A percentile compares a stretch with the other conserved stretches of the same genome.
Evolutionary conservation across 2,888 invertebrate genomes (phyloP).

Genomic region (Oscheius sp.): DNA sequence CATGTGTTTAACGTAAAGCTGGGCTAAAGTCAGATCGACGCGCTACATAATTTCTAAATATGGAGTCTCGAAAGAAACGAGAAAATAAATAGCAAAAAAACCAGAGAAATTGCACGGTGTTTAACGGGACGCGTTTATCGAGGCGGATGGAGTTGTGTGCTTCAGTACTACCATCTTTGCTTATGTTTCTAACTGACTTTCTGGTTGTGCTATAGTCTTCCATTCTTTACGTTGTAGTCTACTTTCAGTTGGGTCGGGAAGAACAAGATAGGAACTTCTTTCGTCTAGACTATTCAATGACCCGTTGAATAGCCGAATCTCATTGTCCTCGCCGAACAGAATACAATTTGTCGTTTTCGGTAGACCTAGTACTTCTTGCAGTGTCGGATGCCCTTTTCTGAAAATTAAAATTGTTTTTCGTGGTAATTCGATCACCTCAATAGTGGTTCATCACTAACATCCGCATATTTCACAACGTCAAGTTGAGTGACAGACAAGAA

Average conservation of each 20-base stretch:
- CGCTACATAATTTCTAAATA: too few species aligned
- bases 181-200: neutral
- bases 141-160: too few species aligned
- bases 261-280: neutral
- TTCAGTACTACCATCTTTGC: too few species aligned
- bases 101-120: too few species aligned
- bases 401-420: neutral
- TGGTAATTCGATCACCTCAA: neutral
- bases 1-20: too few species aligned
- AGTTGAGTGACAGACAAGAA: constrained; percentile 23
- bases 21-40: too few species aligned
- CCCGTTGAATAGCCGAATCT: neutral
- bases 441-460: neutral
- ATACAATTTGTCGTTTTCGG: neutral
- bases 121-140: too few species aligned
- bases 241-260: neutral
- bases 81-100: too few species aligned
- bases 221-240: neutral
- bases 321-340: constrained; percentile 12
- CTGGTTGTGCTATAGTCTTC: neutral
- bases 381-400: constrained; percentile 1
- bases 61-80: too few species aligned
- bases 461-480: constrained; percentile 26
- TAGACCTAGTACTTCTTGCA: neutral
- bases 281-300: neutral